These are phyloP conservation scores for Microtus californicus DNA, from an alignment of 2,797 vertebrate species.

Conservation along the genomic window DNA sequence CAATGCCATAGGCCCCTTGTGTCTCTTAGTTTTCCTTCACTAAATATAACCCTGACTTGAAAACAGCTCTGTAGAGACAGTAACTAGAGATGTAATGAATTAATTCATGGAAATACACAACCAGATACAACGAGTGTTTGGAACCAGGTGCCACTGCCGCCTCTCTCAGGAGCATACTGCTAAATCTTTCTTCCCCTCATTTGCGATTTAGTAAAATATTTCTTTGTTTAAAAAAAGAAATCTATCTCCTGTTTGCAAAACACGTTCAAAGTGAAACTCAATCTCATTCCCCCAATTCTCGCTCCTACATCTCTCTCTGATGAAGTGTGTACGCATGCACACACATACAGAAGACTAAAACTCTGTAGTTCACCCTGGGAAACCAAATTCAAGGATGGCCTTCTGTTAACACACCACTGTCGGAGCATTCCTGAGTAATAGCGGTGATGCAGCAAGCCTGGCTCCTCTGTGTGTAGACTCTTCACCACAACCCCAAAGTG, in stretches of 20 bases:
- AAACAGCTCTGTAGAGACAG: background rate
- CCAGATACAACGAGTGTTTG: background rate
- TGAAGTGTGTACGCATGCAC: background rate
- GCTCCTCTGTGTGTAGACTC: background rate
- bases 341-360: background rate
- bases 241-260: constrained; percentile 49
- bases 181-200: background rate
- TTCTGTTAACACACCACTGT: background rate
- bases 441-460: background rate
- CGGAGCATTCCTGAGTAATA: background rate
- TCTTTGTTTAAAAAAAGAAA: background rate
- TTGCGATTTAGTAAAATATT: constrained; percentile 24
- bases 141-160: background rate
- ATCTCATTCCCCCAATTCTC: background rate
- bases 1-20: background rate
- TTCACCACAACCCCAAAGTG: background rate
- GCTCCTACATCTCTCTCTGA: background rate
- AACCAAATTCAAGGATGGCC: background rate
- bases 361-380: background rate
- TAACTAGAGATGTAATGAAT: constrained; percentile 26
- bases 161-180: constrained; percentile 16
- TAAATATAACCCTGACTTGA: constrained; percentile 22
- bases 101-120: constrained; percentile 25
- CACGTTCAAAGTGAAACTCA: constrained; percentile 24
- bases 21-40: constrained; percentile 15